Percentiles rank a stretch among this genome's conserved stretches.
phyloP scores from a whole-genome alignment of 2,888 invertebrate species.

The Eumacrocentrus americanus region DNA sequence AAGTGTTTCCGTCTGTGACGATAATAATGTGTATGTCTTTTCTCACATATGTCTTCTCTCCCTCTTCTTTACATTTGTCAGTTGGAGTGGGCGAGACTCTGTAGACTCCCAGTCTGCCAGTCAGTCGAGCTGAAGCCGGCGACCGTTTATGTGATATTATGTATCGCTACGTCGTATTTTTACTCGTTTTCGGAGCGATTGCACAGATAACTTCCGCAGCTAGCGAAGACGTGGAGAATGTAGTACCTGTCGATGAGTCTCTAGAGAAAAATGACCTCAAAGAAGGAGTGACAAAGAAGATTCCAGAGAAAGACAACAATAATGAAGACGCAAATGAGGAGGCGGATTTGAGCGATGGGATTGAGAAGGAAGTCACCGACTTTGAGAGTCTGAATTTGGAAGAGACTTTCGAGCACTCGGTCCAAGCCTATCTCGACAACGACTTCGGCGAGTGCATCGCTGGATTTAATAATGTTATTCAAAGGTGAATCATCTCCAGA shows the following conservation, averaged over 20 bases:
- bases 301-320: slow-evolving; percentile 28
- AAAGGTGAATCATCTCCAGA: slow-evolving; percentile 62
- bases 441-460: slow-evolving; percentile 74
- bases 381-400: slow-evolving; percentile 37
- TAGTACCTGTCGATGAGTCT: slow-evolving; percentile 29
- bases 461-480: slow-evolving; percentile 70
- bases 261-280: slow-evolving; percentile 5
- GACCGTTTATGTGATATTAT: slow-evolving; percentile 25
- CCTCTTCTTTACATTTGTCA: slow-evolving; percentile 17
- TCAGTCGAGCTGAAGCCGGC: slow-evolving; percentile 30
- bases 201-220: background rate
- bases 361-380: slow-evolving; percentile 4
- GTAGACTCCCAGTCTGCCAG: slow-evolving; percentile 18
- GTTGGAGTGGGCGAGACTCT: slow-evolving; percentile 11
- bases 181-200: slow-evolving; percentile 20
- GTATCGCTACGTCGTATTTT: slow-evolving; percentile 29
- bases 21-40: background rate
- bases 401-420: slow-evolving; percentile 60
- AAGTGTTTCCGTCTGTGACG: too few relatives aligned
- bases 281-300: background rate
- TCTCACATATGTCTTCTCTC: slow-evolving; percentile 3
- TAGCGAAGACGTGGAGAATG: slow-evolving; percentile 28
- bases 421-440: slow-evolving; percentile 72
- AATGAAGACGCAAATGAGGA: slow-evolving; percentile 20
- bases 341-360: background rate